Evolutionary conservation across 92 coral and sea anemone genomes (phyloP).

Genomic region (Heliopora coerulea): DNA sequence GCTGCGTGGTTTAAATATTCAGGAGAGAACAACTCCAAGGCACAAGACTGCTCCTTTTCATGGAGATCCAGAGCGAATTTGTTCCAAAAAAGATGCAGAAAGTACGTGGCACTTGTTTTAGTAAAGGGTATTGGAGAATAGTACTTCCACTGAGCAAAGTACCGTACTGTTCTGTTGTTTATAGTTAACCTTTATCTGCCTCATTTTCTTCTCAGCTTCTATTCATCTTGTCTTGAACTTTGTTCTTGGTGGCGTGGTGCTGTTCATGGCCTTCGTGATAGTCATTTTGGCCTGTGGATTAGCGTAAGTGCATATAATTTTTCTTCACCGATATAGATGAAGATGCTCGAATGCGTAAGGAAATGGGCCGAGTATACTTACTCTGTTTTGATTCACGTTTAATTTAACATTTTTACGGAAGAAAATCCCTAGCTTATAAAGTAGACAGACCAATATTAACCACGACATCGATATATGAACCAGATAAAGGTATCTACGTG

Average conservation of each 20-base stretch:
- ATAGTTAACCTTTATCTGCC: background rate
- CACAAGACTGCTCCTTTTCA: too few relatives aligned
- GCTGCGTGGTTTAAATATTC: too few relatives aligned
- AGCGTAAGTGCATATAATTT: constrained; percentile 20
- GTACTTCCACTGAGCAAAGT: too few relatives aligned
- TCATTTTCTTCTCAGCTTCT: constrained; percentile 15
- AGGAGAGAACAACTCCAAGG: too few relatives aligned
- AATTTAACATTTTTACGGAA: background rate
- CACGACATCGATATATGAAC: background rate
- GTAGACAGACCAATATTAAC: background rate
- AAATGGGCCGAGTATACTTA: too few relatives aligned
- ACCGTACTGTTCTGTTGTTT: too few relatives aligned
- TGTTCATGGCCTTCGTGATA: constrained; percentile 35
- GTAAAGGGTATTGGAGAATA: too few relatives aligned
- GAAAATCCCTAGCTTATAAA: background rate
- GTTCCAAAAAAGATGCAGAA: background rate
- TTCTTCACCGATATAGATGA: too few relatives aligned
- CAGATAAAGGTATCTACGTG: background rate
- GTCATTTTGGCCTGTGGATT: constrained; percentile 31
- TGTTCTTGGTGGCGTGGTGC: constrained; percentile 36
- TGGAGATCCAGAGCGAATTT: background rate
- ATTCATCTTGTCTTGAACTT: constrained; percentile 35
- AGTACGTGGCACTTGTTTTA: background rate
- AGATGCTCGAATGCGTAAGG: too few relatives aligned
- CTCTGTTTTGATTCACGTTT: too few relatives aligned